These are phyloP conservation scores for Caradrina clavipalpis DNA, from an alignment of 2,888 invertebrate genomes.

Conservation along the genomic window DNA sequence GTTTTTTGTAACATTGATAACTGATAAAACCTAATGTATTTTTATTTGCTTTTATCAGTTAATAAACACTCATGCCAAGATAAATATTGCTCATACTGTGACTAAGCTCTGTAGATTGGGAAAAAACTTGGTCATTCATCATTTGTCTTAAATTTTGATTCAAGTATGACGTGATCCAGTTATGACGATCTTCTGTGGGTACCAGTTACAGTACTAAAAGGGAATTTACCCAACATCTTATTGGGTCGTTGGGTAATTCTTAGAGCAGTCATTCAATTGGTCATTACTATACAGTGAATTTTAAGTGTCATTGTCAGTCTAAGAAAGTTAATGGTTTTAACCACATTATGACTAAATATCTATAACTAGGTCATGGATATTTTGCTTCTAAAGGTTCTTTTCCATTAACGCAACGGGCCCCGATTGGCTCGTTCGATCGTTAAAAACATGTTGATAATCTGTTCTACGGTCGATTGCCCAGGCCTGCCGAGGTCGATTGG, in stretches of 20 bases:
- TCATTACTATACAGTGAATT: slow-evolving; percentile 34
- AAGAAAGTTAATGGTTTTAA: slow-evolving; percentile 16
- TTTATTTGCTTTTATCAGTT: slow-evolving; percentile 12
- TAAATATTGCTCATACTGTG: slow-evolving; percentile 5
- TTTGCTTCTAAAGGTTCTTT: slow-evolving; percentile 14
- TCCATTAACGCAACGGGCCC: background rate
- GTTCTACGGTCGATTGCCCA: background rate
- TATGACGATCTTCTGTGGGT: background rate
- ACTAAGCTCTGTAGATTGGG: slow-evolving; percentile 10
- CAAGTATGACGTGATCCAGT: slow-evolving; percentile 5
- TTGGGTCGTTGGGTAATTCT: slow-evolving; percentile 16
- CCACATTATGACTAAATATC: slow-evolving; percentile 26
- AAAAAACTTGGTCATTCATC: slow-evolving; percentile 15
- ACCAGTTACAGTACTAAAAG: slow-evolving; percentile 6
- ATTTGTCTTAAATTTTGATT: slow-evolving; percentile 10
- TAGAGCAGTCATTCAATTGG: slow-evolving; percentile 11
- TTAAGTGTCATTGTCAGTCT: slow-evolving; percentile 32
- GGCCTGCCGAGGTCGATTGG: background rate
- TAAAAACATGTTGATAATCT: background rate
- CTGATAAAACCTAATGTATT: too few species aligned
- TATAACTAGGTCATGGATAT: slow-evolving; percentile 26
- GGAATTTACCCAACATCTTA: slow-evolving; percentile 25
- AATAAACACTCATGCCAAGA: slow-evolving; percentile 2
- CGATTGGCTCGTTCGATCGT: background rate
- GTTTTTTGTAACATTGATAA: too few species aligned